Evolutionary conservation across 2,888 invertebrate genomes (phyloP), one percentile per base, ranked within the genome.

Genomic region (Endomychus coccineus): DNA sequence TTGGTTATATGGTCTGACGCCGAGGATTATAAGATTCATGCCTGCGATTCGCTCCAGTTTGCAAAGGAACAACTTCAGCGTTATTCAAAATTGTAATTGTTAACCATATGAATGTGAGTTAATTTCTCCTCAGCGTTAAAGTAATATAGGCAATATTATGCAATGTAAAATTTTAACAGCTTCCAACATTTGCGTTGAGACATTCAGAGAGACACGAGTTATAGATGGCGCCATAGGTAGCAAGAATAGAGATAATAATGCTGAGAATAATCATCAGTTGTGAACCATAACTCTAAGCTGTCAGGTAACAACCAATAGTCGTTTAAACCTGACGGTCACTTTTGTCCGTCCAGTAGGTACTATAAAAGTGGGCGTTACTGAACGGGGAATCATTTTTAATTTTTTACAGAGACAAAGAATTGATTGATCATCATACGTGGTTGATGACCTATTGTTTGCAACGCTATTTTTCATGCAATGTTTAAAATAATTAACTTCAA

Each of bases 331-430:
- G 29, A 54, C 48, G 50, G 50, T 49, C 49, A 42, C 48, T 49
- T 49, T 48, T 42, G 46, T 39, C 41, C 43, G 48, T 46, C 46
- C 47, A 48, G 44, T 41, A 43, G 43, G 41, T 47, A 44, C 45
- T 51, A 52, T 50, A 50, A 51, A 54, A 54, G 52, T 55, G 52
- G 56, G 54, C 55, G 55, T 53, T 43, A 42, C 50, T 51, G 45
- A 46, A 46, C 50, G 50, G 48, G 50, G 49, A 48, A 55, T 54
- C 53, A 55, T 54, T 55, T 55, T 54, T 52, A 52, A 54, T 52
- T 56, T 52, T 54, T 50, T 51, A 51, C 49, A 54, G 57, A 55
- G 56, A 57, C 56, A 57, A 55, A 54, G 56, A 53, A 52, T 55
- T 56, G 56, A 56, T 57, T 55, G 55, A 55, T 57, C 50, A 48